Evolutionary conservation across 1,140 invertebrate species (phyloP).

Genomic region (Diachasmimorpha longicaudata): DNA sequence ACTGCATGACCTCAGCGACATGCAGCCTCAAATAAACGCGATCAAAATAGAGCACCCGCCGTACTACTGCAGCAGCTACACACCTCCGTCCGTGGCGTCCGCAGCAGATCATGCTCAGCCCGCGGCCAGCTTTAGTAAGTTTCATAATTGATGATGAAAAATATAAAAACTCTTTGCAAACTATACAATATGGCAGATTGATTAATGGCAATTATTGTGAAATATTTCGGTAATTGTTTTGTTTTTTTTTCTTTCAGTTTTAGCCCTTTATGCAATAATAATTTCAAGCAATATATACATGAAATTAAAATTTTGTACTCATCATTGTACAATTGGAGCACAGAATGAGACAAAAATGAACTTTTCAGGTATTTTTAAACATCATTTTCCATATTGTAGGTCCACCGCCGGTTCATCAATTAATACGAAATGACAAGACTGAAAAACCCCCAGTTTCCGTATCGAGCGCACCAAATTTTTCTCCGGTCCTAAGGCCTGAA

Average conservation of each 20-base stretch:
- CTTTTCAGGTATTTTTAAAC: not conserved
- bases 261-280: too few relatives aligned
- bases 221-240: not conserved
- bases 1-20: constrained; percentile 85
- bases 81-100: constrained; percentile 71
- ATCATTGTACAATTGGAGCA: too few relatives aligned
- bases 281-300: too few relatives aligned
- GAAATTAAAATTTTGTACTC: too few relatives aligned
- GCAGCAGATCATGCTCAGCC: constrained; percentile 60
- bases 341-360: too few relatives aligned
- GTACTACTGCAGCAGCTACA: constrained; percentile 93
- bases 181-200: too few relatives aligned
- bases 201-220: not conserved
- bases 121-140: constrained; percentile 62
- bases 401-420: constrained; percentile 61
- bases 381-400: constrained; percentile 35
- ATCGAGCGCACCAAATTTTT: constrained; percentile 59
- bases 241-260: not conserved
- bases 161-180: not conserved
- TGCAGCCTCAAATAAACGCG: constrained; percentile 78
- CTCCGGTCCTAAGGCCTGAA: constrained; percentile 59
- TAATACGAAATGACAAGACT: constrained; percentile 64
- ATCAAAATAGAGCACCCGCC: constrained; percentile 90
- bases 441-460: constrained; percentile 61
- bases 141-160: constrained; percentile 41